Evolutionary conservation across 2,888 invertebrate genomes (phyloP), one percentile per base, ranked within the genome.

Genomic region (Drosophila colorata): DNA sequence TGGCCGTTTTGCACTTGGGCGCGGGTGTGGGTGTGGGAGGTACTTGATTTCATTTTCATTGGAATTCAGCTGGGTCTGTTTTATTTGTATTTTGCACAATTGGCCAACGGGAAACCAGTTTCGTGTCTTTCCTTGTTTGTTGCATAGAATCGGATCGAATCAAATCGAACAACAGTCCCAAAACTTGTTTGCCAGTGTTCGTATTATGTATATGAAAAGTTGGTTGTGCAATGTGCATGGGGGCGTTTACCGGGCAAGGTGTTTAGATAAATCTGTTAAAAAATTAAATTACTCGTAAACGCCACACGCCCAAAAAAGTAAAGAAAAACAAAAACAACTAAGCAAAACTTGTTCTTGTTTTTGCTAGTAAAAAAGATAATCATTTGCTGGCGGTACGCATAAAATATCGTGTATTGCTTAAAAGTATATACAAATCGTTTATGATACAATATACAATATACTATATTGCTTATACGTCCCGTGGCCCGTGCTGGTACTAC

Each of bases 51-150:
- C 57, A 74, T 72, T 87, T 88, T 69, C 76, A 76, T 76, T 81
- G 89, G 82, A 88, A 88, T 89, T 77, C 40, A 38, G 25, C 23
- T 58, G 28, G 48, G 13, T 55, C 14, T 41, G 13, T 31, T 14
- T 25, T 48, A 18, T 33, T 11, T 53, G 35, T 33, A 51, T 80
- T 78, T 89, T 88, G 66, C 86, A 87, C 72, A 77, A 70, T 85
- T 83, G 64, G 77, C 61, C 69, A 69, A 52, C 38, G 38, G 23
- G 49, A 68, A 86, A 89, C 85, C 71, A 56, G 89, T 86, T 85
- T 87, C 43, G 47, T 58, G 73, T 77, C 78, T 86, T 87, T 85
- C 88, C 89, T 82, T 79, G 83, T 87, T 85, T 67, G 85, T 61
- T 76, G 59, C 78, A 78, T 74, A 88, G 87, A 83, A 88, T 88